A percentile compares a stretch with the other conserved stretches of the same genome.
phyloP scores from a whole-genome alignment of 2,113 vertebrate species.

The Glaucidium brasilianum region DNA sequence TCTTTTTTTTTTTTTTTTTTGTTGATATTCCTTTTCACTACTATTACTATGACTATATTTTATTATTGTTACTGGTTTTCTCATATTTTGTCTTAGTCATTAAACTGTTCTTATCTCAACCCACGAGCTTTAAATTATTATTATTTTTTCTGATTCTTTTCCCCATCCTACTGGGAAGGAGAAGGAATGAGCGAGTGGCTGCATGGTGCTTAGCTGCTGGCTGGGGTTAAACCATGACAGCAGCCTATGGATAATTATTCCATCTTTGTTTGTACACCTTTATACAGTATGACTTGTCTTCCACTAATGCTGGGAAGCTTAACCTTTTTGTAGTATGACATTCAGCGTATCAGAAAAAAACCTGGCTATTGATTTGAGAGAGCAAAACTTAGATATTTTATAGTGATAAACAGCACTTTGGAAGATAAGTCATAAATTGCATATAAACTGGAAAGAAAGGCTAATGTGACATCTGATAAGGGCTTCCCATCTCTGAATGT shows the following conservation, averaged over 20 bases:
- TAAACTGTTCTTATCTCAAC: no score
- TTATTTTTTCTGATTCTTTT: no score
- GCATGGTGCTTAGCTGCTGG: no score
- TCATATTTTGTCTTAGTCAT: no score
- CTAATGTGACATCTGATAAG: neutral
- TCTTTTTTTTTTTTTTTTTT: no score
- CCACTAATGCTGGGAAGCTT: neutral
- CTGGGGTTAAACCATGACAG: no score
- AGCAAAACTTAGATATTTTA: neutral
- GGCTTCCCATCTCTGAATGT: neutral
- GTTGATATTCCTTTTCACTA: no score
- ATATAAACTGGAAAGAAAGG: neutral
- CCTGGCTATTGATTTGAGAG: neutral
- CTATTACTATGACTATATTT: no score
- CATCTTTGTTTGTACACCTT: neutral
- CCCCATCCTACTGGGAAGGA: no score
- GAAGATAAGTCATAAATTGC: neutral
- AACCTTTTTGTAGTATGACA: neutral
- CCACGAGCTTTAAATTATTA: no score
- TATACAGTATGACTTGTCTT: neutral
- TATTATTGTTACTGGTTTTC: no score
- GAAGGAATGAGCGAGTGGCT: no score
- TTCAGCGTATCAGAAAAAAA: neutral
- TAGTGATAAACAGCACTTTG: neutral
- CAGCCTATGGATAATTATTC: neutral